phyloP scores from a whole-genome alignment of 2,113 vertebrate species.

The Pogonocichla stellata region DNA sequence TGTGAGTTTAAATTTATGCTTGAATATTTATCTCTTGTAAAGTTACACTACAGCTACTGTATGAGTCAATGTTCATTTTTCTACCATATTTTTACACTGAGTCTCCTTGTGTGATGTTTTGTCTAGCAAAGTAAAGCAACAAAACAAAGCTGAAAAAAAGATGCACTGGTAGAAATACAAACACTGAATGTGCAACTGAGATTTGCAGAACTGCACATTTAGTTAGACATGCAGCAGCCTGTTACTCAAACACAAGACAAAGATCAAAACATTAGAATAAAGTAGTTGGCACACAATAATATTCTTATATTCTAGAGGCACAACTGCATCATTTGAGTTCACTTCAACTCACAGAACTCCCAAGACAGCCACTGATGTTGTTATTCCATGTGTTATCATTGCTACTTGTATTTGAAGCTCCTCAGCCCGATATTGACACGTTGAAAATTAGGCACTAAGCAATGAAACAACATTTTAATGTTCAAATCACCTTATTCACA shows the following conservation, averaged over 20 bases:
- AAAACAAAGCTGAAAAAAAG: not conserved
- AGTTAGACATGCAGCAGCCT: not conserved
- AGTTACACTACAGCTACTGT: not conserved
- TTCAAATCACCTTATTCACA: not conserved
- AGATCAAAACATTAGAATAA: not conserved
- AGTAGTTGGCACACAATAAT: not conserved
- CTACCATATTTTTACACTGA: not conserved
- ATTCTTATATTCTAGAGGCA: not conserved
- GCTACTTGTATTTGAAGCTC: not conserved
- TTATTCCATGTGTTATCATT: not conserved
- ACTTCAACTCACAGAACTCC: not conserved
- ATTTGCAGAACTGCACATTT: not conserved
- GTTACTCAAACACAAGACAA: not conserved
- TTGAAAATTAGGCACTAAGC: not conserved
- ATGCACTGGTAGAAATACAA: not conserved
- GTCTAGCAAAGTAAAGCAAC: not conserved
- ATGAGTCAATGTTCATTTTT: not conserved
- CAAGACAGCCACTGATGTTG: not conserved
- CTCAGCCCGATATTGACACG: accelerated
- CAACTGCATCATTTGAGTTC: not conserved
- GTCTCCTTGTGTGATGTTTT: not conserved
- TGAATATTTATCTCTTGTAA: not conserved
- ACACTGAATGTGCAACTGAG: not conserved
- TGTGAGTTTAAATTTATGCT: not conserved
- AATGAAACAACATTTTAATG: not conserved